Conservation (phyloP, 2,797 vertebrate genomes). For the Botia kubotai region DNA sequence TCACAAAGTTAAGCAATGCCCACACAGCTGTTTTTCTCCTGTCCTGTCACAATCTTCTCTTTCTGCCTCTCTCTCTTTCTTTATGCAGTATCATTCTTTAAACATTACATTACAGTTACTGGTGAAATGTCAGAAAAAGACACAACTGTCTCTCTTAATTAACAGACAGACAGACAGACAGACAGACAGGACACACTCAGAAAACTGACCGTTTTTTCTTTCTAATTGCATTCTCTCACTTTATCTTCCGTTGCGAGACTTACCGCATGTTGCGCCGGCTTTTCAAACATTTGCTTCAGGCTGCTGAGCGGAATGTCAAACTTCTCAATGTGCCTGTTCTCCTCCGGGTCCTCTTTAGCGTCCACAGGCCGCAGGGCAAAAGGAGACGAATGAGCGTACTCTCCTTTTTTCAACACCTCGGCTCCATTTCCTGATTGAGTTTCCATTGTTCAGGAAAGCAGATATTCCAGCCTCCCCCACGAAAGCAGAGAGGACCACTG, state of each 20-base stretch:
- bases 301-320: conserved; percentile 78
- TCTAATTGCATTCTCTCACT: not conserved
- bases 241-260: conserved; percentile 57
- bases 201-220: not conserved
- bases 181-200: not conserved
- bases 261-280: conserved; percentile 64
- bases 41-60: not conserved
- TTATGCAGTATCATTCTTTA: not conserved
- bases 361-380: conserved; percentile 65
- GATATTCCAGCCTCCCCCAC: conserved; percentile 61
- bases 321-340: conserved; percentile 74
- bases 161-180: not conserved
- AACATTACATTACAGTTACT: not conserved
- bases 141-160: not conserved
- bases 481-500: conserved; percentile 45
- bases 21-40: conserved; percentile 13
- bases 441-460: conserved; percentile 82
- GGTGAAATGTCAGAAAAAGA: not conserved
- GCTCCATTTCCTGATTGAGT: conserved; percentile 83
- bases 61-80: not conserved
- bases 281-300: conserved; percentile 84
- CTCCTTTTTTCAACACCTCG: conserved; percentile 65
- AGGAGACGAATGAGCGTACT: conserved; percentile 62
- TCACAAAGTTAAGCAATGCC: conserved; percentile 18
- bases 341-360: conserved; percentile 72